A percentile compares a stretch with the other conserved stretches of the same genome.
phyloP scores from a whole-genome alignment of 2,797 vertebrate species.

The Stomatorhinus walkeri region DNA sequence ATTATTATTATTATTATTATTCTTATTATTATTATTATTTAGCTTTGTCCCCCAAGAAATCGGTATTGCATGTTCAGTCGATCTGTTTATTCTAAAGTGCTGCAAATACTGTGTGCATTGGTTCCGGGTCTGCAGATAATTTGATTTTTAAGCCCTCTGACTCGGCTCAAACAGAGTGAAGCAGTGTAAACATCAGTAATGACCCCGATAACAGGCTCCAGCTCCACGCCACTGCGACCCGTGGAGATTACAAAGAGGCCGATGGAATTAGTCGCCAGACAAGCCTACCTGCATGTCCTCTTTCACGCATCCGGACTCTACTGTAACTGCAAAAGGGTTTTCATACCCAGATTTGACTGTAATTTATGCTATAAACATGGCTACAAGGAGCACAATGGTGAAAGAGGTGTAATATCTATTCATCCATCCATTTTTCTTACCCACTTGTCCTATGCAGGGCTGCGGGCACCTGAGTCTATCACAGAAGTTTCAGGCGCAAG shows the following conservation, averaged over 20 bases:
- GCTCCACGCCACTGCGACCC: background rate
- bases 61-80: background rate
- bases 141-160: background rate
- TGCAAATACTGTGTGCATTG: background rate
- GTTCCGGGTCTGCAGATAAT: background rate
- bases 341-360: background rate
- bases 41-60: background rate
- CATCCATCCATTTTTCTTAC: background rate
- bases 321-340: background rate
- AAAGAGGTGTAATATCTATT: constrained; percentile 19
- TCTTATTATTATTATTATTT: background rate
- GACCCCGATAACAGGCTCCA: background rate
- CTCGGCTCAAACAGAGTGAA: background rate
- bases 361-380: too few relatives aligned
- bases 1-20: background rate
- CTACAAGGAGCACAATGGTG: background rate
- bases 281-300: background rate
- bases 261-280: background rate
- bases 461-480: background rate
- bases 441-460: background rate
- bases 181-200: background rate
- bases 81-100: background rate
- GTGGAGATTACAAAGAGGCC: background rate
- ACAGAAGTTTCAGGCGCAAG: background rate
- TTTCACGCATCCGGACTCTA: background rate